These are phyloP conservation scores for Pampus argenteus DNA, from an alignment of 2,797 vertebrate genomes.

Conservation along the genomic window DNA sequence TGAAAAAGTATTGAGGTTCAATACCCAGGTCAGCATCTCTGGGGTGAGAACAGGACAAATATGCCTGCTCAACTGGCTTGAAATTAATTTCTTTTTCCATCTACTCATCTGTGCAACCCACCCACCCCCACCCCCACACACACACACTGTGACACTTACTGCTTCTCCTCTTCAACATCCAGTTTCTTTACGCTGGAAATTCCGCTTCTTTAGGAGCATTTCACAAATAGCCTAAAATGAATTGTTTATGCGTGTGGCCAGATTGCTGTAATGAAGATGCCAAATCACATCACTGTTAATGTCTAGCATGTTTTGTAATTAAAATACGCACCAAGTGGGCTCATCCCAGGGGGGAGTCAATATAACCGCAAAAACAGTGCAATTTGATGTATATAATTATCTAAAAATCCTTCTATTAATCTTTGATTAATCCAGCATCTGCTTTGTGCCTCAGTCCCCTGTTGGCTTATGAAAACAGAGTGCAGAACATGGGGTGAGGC, in stretches of 20 bases:
- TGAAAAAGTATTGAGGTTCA: no score
- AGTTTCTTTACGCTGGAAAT: constrained; percentile 2
- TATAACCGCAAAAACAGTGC: constrained; percentile 78
- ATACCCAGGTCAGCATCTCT: not conserved
- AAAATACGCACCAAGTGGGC: constrained; percentile 71
- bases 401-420: constrained; percentile 79
- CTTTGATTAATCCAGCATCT: constrained; percentile 83
- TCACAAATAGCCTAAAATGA: constrained; percentile 8
- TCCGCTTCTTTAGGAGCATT: constrained; percentile 8
- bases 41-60: not conserved
- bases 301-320: constrained; percentile 65
- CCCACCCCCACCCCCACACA: no score
- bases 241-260: constrained; percentile 53
- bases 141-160: not conserved
- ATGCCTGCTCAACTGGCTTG: not conserved
- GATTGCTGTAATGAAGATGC: constrained; percentile 60
- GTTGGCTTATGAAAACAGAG: constrained; percentile 48
- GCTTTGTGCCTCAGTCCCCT: constrained; percentile 56
- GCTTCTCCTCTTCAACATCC: not conserved
- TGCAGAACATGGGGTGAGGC: constrained; percentile 37
- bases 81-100: constrained; percentile 4
- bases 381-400: constrained; percentile 83
- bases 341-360: constrained; percentile 65
- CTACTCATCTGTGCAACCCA: not conserved
- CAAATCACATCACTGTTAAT: constrained; percentile 62